Evolutionary conservation across 2,888 invertebrate genomes (phyloP).

Genomic region (Apodemia mormo): DNA sequence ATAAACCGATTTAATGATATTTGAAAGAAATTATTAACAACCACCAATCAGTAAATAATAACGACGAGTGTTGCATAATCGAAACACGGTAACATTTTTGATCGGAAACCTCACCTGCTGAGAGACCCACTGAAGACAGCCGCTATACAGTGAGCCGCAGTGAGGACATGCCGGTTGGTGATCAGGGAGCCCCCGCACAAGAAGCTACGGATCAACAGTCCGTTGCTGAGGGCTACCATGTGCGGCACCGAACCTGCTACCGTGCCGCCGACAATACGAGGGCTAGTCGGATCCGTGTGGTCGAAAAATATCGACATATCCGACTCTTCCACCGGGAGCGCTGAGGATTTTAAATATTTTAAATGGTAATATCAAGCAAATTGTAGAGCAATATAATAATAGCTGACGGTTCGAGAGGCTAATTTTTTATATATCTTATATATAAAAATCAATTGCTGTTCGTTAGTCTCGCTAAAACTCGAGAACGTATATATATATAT

Average conservation of each 20-base stretch:
- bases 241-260: constrained; percentile 55
- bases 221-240: constrained; percentile 44
- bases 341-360: constrained; percentile 39
- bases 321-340: constrained; percentile 50
- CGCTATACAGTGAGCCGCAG: constrained; percentile 64
- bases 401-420: too few relatives aligned
- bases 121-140: constrained; percentile 46
- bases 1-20: too few relatives aligned
- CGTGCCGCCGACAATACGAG: constrained; percentile 60
- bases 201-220: constrained; percentile 36
- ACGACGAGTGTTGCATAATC: too few relatives aligned
- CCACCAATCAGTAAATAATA: too few relatives aligned
- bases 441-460: too few relatives aligned
- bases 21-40: too few relatives aligned
- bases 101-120: constrained; percentile 38
- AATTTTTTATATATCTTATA: too few relatives aligned
- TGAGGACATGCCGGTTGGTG: constrained; percentile 47
- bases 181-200: constrained; percentile 62
- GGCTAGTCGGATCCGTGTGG: constrained; percentile 41
- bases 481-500: too few relatives aligned
- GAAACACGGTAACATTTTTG: too few relatives aligned
- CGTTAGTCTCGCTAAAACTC: too few relatives aligned
- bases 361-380: not conserved
- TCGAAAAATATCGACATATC: constrained; percentile 55
- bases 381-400: too few relatives aligned